These are phyloP conservation scores for Ditylenchus weischeri DNA, from an alignment of 2,888 invertebrate species.

Conservation along the genomic window DNA sequence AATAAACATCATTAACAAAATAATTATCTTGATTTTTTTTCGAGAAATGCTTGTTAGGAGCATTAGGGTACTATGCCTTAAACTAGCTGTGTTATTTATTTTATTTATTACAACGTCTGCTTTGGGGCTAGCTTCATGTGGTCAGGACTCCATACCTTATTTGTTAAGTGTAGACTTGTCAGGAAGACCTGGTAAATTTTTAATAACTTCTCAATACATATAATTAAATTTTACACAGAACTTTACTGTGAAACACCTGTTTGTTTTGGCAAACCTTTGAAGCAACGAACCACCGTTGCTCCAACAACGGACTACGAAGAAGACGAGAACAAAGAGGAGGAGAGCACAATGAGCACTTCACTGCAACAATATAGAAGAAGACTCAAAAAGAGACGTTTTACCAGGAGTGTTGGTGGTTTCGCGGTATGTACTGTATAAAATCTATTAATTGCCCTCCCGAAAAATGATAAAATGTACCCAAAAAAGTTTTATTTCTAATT, in stretches of 20 bases:
- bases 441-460: no score
- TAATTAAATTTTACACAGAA: slow-evolving; percentile 30
- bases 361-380: background rate
- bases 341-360: slow-evolving; percentile 21
- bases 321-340: slow-evolving; percentile 5
- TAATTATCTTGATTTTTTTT: no score
- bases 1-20: no score
- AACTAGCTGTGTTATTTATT: no score
- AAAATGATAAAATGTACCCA: no score
- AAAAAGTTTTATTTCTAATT: no score
- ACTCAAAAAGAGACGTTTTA: slow-evolving; percentile 2
- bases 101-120: no score
- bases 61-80: no score
- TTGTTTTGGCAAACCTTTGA: slow-evolving; percentile 33
- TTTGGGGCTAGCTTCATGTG: slow-evolving; percentile 29
- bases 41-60: no score
- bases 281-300: slow-evolving; percentile 26
- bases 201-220: slow-evolving; percentile 6
- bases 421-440: background rate
- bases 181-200: slow-evolving; percentile 44
- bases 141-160: slow-evolving; percentile 41
- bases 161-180: slow-evolving; percentile 38
- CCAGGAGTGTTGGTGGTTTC: background rate
- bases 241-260: slow-evolving; percentile 41
- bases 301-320: slow-evolving; percentile 19